Evolutionary conservation across 2,888 invertebrate species (phyloP).

Genomic region (Neoscelio sp.): DNA sequence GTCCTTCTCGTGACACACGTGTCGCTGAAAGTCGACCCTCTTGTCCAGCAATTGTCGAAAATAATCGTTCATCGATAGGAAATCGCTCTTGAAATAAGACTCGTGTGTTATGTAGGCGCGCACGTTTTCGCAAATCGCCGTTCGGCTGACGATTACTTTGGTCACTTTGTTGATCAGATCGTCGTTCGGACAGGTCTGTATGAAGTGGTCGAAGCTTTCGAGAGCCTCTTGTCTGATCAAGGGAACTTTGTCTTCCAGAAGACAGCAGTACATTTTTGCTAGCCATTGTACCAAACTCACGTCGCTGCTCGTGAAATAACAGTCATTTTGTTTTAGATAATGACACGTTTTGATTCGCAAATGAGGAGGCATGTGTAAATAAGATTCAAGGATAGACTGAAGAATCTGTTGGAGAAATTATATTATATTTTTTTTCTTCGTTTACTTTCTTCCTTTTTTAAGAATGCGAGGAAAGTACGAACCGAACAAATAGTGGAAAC

Average conservation of each 20-base stretch:
- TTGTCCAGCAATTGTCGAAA: conserved; percentile 59
- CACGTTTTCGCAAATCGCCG: conserved; percentile 70
- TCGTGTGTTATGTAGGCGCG: conserved; percentile 74
- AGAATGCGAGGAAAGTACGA: too few relatives aligned
- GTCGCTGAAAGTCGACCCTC: conserved; percentile 33
- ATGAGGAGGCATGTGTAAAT: conserved; percentile 57
- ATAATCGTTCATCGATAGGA: conserved; percentile 67
- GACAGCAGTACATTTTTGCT: conserved; percentile 72
- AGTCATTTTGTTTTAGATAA: conserved; percentile 70
- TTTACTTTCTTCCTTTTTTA: too few relatives aligned
- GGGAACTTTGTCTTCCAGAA: conserved; percentile 74
- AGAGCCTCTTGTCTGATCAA: conserved; percentile 77
- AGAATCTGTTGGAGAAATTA: conserved; percentile 70
- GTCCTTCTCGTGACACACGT: conserved; percentile 71
- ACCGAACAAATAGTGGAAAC: conserved; percentile 68
- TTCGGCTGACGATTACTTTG: conserved; percentile 67
- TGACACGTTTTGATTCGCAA: conserved; percentile 70
- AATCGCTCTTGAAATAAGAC: conserved; percentile 66
- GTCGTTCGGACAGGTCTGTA: conserved; percentile 72
- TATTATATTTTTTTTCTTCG: not conserved
- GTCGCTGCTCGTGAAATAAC: conserved; percentile 45
- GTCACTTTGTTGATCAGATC: conserved; percentile 74
- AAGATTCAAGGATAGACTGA: conserved; percentile 63
- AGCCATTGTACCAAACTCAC: conserved; percentile 50
- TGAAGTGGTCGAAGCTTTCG: conserved; percentile 76